Evolutionary conservation across 2,113 vertebrate species (phyloP), one percentile per base, ranked within the genome.

Genomic region (Drymodes brunneopygia): DNA sequence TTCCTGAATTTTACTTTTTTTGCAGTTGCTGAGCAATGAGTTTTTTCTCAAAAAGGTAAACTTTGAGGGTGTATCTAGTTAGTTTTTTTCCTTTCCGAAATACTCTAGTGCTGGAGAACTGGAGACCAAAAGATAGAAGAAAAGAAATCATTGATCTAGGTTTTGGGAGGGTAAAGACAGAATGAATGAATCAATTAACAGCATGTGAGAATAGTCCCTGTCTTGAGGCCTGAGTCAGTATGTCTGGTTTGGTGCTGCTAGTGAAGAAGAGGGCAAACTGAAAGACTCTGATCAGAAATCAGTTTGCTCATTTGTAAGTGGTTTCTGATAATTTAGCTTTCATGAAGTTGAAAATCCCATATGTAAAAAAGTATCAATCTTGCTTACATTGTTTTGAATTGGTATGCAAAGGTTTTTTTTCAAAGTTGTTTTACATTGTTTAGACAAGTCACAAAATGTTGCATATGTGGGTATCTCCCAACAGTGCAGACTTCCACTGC

Each of bases 291-390:
- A 44, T 82, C 36, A 60, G 31, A 47, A 73, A 47, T 56, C n/a
- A n/a, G 3, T 54, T 92, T n/a, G 12, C 15, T 35, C 3, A 16
- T 81, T 78, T 66, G 2, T n/a, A 60, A 57, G n/a, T 71, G 33
- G 2, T 51, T 47, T 57, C 56, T 67, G 20, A 28, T 62, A 87
- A 29, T 24, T 50, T 15, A 81, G 23, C 9, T 38, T 91, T 81
- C 54, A 23, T 51, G 44, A 86, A 79, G 35, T 35, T 66, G 53
- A 85, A 74, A 88, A 51, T 88, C 29, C 35, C 12, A 3, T 18
- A 7, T 0, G 0, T 60, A 40, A 44, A 70, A 61, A 87, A 61
- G 23, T 45, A 48, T 27, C 0, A 0, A 2, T 51, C 44, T 74
- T 72, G 16, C 24, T 90, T 80, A 5, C 5, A 4, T 48, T 44